Conservation (phyloP, 1,140 invertebrate species). For the Ceratosolen fusciceps region DNA sequence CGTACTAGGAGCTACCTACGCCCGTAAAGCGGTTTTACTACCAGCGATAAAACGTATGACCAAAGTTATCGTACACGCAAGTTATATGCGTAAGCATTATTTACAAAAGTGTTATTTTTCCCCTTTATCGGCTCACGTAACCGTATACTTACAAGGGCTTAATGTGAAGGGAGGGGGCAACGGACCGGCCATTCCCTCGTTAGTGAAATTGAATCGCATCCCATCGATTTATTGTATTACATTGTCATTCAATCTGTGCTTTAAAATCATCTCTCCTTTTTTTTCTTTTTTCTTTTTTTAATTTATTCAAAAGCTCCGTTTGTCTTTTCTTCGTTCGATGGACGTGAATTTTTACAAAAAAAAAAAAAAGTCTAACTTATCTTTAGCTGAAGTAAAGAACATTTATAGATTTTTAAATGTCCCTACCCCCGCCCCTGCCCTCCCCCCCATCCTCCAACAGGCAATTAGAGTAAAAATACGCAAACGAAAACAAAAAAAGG, state of each 20-base stretch:
- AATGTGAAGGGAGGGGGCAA: background rate
- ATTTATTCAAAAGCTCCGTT: no score
- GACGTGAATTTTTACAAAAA: no score
- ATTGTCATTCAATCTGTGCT: background rate
- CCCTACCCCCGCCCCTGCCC: no score
- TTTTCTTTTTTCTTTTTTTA: background rate
- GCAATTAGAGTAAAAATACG: no score
- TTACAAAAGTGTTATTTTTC: conserved; percentile 23
- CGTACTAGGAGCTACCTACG: background rate
- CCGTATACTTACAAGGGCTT: background rate
- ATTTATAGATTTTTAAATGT: no score
- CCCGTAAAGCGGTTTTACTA: conserved; percentile 32
- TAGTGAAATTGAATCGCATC: background rate
- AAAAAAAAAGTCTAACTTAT: no score
- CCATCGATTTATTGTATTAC: background rate
- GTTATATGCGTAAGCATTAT: conserved; percentile 32
- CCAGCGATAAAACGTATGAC: conserved; percentile 39
- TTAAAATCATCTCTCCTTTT: no score
- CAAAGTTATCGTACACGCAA: conserved; percentile 29
- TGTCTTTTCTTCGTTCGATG: no score
- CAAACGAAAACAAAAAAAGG: no score
- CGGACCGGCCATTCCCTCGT: background rate
- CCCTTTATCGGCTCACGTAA: background rate
- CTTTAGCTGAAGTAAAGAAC: no score
- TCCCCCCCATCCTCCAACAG: no score